Percentiles rank a stretch among this genome's conserved stretches.
phyloP scores from a whole-genome alignment of 2,113 vertebrate genomes.

The Brachypteracias leptosomus region DNA sequence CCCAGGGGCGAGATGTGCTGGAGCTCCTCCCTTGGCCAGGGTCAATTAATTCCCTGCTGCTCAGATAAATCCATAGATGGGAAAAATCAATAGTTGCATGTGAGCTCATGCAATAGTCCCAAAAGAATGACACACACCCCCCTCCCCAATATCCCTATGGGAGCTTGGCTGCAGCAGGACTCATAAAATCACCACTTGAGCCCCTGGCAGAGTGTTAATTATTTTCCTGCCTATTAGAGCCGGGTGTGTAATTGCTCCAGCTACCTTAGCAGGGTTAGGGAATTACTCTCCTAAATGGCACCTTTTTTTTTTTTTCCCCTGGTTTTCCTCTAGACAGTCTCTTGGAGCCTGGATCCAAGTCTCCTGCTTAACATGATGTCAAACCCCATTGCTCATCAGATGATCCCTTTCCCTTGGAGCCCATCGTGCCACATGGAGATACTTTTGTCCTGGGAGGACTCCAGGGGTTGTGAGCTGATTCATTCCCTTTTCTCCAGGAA shows the following conservation, averaged over 20 bases:
- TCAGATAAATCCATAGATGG: not conserved
- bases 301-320: not conserved
- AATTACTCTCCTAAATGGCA: not conserved
- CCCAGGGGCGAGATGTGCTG: fast-evolving
- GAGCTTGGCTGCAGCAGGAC: not conserved
- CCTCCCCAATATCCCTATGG: not conserved
- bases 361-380: not conserved
- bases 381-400: not conserved
- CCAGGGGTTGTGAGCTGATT: not conserved
- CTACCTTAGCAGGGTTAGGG: not conserved
- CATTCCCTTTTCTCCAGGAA: not conserved
- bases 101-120: not conserved
- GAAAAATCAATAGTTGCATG: not conserved
- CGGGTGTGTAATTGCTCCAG: not conserved
- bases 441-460: not conserved
- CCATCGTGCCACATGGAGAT: fast-evolving
- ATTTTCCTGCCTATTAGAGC: not conserved
- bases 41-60: not conserved
- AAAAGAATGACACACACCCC: not conserved
- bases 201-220: not conserved
- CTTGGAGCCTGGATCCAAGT: not conserved
- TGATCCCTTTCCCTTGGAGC: not conserved
- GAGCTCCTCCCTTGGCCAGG: not conserved
- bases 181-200: not conserved
- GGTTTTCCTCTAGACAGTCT: not conserved